Evolutionary conservation across 1,140 invertebrate species (phyloP).

Genomic region (Choristoneura fumiferana): DNA sequence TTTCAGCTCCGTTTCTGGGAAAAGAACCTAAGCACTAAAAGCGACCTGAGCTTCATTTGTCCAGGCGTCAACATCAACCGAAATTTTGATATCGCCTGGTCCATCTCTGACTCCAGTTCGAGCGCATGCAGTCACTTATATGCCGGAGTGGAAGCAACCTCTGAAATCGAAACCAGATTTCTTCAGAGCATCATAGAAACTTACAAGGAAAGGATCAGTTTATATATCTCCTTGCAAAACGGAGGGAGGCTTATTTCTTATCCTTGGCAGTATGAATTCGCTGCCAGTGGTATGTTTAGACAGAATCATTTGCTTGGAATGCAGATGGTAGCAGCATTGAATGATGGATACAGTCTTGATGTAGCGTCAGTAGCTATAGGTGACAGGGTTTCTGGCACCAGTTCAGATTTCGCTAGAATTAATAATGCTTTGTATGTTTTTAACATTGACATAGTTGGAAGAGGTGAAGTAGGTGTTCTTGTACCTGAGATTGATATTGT

Average conservation of each 20-base stretch:
- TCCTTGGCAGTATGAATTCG: slow-evolving; percentile 60
- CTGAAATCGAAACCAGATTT: slow-evolving; percentile 50
- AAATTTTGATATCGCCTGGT: slow-evolving; percentile 58
- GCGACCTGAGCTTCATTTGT: slow-evolving; percentile 48
- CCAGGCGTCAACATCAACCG: slow-evolving; percentile 62
- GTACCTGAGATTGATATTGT: slow-evolving; percentile 49
- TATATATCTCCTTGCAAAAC: slow-evolving; percentile 60
- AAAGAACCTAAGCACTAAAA: slow-evolving; percentile 45
- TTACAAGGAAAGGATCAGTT: slow-evolving; percentile 32
- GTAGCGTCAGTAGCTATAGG: slow-evolving; percentile 40
- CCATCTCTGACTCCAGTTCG: slow-evolving; percentile 48
- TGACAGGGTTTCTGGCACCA: slow-evolving; percentile 55
- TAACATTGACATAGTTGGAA: slow-evolving; percentile 46
- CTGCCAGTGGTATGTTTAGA: slow-evolving; percentile 59
- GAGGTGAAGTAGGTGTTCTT: slow-evolving; percentile 38
- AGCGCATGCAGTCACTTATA: slow-evolving; percentile 61
- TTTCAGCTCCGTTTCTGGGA: slow-evolving; percentile 57
- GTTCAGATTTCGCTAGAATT: slow-evolving; percentile 47
- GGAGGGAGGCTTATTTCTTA: slow-evolving; percentile 53
- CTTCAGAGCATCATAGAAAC: slow-evolving; percentile 37
- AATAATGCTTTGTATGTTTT: slow-evolving; percentile 44
- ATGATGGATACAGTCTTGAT: slow-evolving; percentile 38
- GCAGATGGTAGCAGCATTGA: slow-evolving; percentile 44
- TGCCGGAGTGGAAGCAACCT: slow-evolving; percentile 43
- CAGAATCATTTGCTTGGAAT: slow-evolving; percentile 47